Conservation (phyloP, 2,888 invertebrate genomes). For the Tachystola acroxantha region DNA sequence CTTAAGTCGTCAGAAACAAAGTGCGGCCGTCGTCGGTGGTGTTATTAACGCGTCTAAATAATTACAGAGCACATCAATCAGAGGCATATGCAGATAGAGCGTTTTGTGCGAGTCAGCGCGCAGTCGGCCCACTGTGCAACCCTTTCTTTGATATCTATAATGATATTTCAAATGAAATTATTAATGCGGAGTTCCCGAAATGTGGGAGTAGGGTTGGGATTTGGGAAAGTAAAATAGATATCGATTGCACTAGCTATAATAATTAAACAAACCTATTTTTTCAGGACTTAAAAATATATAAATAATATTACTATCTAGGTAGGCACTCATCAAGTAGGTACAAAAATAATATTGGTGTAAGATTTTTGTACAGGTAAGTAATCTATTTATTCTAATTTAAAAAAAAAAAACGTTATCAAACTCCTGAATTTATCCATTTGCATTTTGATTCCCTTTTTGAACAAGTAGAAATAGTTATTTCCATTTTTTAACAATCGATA, state of each 20-base stretch:
- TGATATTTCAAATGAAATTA: conserved; percentile 69
- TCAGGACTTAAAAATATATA: no score
- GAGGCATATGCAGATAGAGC: conserved; percentile 72
- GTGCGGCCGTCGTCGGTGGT: conserved; percentile 71
- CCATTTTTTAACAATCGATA: no score
- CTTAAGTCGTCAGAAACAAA: conserved; percentile 76
- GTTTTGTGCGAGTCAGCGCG: conserved; percentile 75
- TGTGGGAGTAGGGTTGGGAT: conserved; percentile 37
- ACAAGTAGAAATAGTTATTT: no score
- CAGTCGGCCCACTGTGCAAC: conserved; percentile 69
- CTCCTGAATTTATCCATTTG: no score
- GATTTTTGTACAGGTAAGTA: no score
- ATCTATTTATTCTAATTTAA: no score
- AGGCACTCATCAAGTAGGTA: no score
- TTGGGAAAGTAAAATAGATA: conserved; percentile 16
- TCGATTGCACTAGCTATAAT: conserved; percentile 3
- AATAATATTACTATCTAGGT: no score
- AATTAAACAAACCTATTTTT: not conserved
- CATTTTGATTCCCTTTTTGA: no score
- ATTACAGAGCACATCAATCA: conserved; percentile 79
- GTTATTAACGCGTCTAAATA: conserved; percentile 78
- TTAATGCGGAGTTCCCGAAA: conserved; percentile 48
- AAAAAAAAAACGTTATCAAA: no score
- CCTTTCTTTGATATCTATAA: conserved; percentile 73
- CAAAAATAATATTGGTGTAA: no score